These are phyloP conservation scores for Penaeus monodon DNA, from an alignment of 2,888 invertebrate species.

Conservation along the genomic window DNA sequence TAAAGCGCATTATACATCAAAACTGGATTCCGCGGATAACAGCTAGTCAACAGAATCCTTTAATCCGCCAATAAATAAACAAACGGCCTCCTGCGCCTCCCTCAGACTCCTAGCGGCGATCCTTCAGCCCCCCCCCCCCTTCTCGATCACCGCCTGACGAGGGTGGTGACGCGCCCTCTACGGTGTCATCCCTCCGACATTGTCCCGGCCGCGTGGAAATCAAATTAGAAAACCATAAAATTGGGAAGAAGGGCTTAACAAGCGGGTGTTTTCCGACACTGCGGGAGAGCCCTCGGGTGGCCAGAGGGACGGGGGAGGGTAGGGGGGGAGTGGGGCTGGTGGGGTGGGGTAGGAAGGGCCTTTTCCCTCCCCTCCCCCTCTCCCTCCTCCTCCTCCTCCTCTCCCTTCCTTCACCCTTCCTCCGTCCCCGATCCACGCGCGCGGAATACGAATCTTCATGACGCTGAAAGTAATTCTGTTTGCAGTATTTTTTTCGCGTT, in stretches of 20 bases:
- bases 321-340: background rate
- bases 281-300: background rate
- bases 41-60: no score
- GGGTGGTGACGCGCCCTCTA: conserved; percentile 24
- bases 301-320: background rate
- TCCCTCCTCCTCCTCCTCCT: background rate
- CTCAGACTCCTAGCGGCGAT: background rate
- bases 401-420: background rate
- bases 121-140: background rate
- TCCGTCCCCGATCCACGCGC: no score
- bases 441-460: no score
- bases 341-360: background rate
- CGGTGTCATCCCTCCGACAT: conserved; percentile 30
- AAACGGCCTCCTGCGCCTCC: background rate
- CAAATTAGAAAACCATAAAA: conserved; percentile 57
- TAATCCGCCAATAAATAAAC: no score
- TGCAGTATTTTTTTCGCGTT: no score
- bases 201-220: conserved; percentile 47
- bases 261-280: conserved; percentile 40
- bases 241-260: conserved; percentile 44
- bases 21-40: background rate
- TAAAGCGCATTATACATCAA: background rate
- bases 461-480: no score
- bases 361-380: background rate
- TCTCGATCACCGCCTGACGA: conserved; percentile 1